phyloP scores from a whole-genome alignment of 2,888 invertebrate species.

The Sthenelais limicola region DNA sequence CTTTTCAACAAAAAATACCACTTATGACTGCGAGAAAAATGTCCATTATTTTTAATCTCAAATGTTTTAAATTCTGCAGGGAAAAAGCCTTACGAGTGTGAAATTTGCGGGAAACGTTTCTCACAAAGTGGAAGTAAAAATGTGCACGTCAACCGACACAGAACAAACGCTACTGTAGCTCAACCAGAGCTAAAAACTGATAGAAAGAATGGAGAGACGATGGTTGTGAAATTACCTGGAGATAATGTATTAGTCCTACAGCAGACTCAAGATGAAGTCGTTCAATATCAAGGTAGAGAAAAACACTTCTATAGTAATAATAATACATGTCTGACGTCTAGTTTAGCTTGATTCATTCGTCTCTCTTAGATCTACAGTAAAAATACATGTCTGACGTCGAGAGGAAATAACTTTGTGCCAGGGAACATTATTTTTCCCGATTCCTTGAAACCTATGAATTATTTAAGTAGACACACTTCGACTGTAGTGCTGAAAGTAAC shows the following conservation, averaged over 20 bases:
- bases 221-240: neutral
- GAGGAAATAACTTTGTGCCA: too few species aligned
- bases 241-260: constrained; percentile 27
- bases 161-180: neutral
- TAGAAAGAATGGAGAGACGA: neutral
- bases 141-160: constrained; percentile 56
- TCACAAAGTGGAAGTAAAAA: constrained; percentile 58
- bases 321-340: too few species aligned
- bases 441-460: too few species aligned
- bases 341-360: too few species aligned
- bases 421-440: too few species aligned
- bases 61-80: constrained; percentile 50
- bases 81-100: constrained; percentile 56
- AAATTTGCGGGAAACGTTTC: constrained; percentile 55
- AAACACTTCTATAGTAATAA: neutral
- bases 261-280: constrained; percentile 26
- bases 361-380: too few species aligned
- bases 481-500: too few species aligned
- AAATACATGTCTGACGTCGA: too few species aligned
- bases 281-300: constrained; percentile 42
- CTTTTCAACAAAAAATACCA: neutral
- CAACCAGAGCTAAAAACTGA: neutral
- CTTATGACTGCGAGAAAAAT: too few species aligned
- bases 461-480: too few species aligned
- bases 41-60: too few species aligned